Evolutionary conservation across 1,140 invertebrate genomes (phyloP), one percentile per base, ranked within the genome.

Genomic region (Coptotermes formosanus): DNA sequence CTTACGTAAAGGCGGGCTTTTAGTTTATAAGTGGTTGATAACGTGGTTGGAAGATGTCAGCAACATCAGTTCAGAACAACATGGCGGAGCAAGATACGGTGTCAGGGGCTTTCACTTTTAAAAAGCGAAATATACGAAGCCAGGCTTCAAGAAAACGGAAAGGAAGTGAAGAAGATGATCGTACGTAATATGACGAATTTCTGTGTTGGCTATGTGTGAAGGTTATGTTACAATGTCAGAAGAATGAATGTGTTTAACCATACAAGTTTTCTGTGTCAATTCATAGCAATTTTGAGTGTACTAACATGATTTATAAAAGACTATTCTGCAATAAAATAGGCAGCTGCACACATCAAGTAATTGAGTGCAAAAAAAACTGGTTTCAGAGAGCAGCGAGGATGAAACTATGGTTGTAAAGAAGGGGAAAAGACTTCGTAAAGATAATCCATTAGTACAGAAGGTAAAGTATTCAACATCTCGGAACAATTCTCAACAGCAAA

Each of bases 381-480:
- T 87, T 88, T 55, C 44, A 92, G 92, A 90, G 8, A 91, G 89
- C 86, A 92, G 91, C 85, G 91, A 91, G 14, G 90, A 91, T 88
- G 92, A 91, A 83, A 92, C 91, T 12, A 90, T 90, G 0, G 89
- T 94, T 14, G 88, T 93, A 23, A 92, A 93, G 86, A 92, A 92
- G 9, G 91, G 91, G n/a, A 93, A 92, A 64, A 91, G 91, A 85
- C 89, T 90, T n/a, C 89, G 91, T 30, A 91, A 91, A 25, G 88
- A 89, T 43, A 94, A 94, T 91, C 93, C 93, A 2, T 92, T 93
- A 88, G 91, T 92, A 83, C 94, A 94, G 89, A 92, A 88, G 84
- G 85, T 88, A 83, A 38, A 38, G 25, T 8, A 25, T n/a, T n/a
- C 7, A 43, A 38, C 23, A 21, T 83, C 7, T 23, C 21, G 2